These are phyloP conservation scores for Ochotona curzoniae DNA, from an alignment of 2,113 vertebrate species.

Conservation along the genomic window DNA sequence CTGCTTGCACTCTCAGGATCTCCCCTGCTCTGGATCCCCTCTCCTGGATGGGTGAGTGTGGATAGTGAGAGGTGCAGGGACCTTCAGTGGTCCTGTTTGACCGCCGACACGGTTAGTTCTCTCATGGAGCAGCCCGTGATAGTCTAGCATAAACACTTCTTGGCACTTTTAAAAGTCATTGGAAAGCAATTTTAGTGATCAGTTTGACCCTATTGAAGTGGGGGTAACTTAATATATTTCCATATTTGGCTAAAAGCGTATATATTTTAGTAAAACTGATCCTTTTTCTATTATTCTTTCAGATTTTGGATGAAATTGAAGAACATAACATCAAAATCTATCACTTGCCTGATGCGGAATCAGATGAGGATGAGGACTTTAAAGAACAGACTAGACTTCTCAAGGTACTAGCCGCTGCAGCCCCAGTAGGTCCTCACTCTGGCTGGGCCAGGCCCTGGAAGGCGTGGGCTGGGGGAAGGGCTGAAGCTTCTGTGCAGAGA, in stretches of 20 bases:
- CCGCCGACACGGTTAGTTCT: not conserved
- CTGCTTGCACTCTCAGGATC: not conserved
- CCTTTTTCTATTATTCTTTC: not conserved
- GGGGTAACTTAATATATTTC: not conserved
- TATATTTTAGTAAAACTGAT: not conserved
- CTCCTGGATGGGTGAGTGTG: no score
- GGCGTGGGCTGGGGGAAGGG: not conserved
- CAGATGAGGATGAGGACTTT: slow-evolving; percentile 98
- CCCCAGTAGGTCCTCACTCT: fast-evolving
- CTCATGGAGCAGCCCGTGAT: not conserved
- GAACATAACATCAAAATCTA: slow-evolving; percentile 99
- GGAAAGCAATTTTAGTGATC: not conserved
- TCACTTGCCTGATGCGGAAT: slow-evolving; percentile 98
- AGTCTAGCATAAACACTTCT: not conserved
- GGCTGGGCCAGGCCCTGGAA: not conserved
- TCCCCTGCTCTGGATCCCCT: no score
- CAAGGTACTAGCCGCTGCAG: slow-evolving; percentile 87
- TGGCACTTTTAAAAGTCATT: not conserved
- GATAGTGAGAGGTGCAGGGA: no score
- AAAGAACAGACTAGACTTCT: slow-evolving; percentile 98
- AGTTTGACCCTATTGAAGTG: not conserved
- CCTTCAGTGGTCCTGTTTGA: fast-evolving
- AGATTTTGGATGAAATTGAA: slow-evolving; percentile 99
- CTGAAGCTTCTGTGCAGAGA: fast-evolving
- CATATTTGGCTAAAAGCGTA: not conserved